A percentile compares a stretch with the other conserved stretches of the same genome.
phyloP scores from a whole-genome alignment of 2,888 invertebrate genomes.

The Patella caerulea region DNA sequence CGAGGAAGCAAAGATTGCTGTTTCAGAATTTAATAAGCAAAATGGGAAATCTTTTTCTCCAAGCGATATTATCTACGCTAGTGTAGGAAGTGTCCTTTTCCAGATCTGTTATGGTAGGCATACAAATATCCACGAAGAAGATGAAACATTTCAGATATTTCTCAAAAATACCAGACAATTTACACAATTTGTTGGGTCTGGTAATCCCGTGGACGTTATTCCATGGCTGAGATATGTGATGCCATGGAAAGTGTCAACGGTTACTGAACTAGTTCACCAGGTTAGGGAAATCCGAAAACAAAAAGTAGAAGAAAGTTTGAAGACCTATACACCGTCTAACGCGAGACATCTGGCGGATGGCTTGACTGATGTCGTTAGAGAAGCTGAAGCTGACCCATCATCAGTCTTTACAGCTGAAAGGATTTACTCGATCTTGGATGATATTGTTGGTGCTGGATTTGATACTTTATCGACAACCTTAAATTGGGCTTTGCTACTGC shows the following conservation, averaged over 20 bases:
- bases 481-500: conserved; percentile 41
- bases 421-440: conserved; percentile 38
- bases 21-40: conserved; percentile 16
- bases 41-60: conserved; percentile 20
- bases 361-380: conserved; percentile 33
- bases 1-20: conserved; percentile 24
- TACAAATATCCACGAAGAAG: conserved; percentile 25
- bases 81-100: conserved; percentile 33
- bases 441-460: conserved; percentile 50
- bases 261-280: conserved; percentile 19
- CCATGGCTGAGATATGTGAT: conserved; percentile 43
- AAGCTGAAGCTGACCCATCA: conserved; percentile 9
- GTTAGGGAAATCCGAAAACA: not conserved
- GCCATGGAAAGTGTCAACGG: conserved; percentile 24
- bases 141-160: conserved; percentile 22
- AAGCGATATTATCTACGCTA: conserved; percentile 16
- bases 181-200: conserved; percentile 32
- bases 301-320: conserved; percentile 33
- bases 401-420: conserved; percentile 25
- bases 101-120: conserved; percentile 38
- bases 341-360: conserved; percentile 51
- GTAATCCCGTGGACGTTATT: conserved; percentile 44
- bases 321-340: conserved; percentile 28
- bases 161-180: conserved; percentile 21
- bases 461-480: conserved; percentile 47